Evolutionary conservation across 2,113 vertebrate genomes (phyloP), one percentile per base, ranked within the genome.

Genomic region (Collichthys lucidus): DNA sequence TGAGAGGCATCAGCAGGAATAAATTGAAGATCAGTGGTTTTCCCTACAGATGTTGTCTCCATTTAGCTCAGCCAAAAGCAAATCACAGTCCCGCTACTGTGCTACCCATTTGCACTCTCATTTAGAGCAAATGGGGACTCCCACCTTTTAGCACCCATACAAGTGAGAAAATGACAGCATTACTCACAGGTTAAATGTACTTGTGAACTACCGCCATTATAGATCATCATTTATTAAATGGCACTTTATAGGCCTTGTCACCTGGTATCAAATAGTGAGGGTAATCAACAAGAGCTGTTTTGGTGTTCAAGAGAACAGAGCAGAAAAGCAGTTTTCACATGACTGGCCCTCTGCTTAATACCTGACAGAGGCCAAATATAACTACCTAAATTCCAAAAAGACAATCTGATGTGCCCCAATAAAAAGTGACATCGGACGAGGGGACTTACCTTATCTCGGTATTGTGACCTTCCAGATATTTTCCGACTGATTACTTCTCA

Each of bases 211-310:
- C 74, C 19, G 29, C 66, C 76, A 88, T 85, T 88, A 75, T 31
- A 56, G 57, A 77, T 78, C 62, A 89, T 80, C 5, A 76, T 82
- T 92, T 89, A 85, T 81, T 81, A 88, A 88, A 85, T 53, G 47
- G 60, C 6, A 20, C 63, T 55, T 77, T 42, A 77, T n/a, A 46
- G 46, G 52, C 47, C 20, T 49, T 61, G 16, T 22, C 64, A 74
- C 74, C 55, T 69, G 26, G 2, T 60, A 71, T 83, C 20, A 60
- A 64, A 78, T 47, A 11, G 1, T 19, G 20, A 53, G 50, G 53
- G 76, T 65, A 22, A 80, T 78, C 31, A 75, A 44, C 29, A 63
- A 65, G 46, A 24, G 26, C 53, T 1, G 7, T 74, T 82, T 55
- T 26, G 42, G 12, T 40, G 20, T 78, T 66, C 1, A 57, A 60